phyloP scores from a whole-genome alignment of 2,888 invertebrate species.

The Sycophila texana region DNA sequence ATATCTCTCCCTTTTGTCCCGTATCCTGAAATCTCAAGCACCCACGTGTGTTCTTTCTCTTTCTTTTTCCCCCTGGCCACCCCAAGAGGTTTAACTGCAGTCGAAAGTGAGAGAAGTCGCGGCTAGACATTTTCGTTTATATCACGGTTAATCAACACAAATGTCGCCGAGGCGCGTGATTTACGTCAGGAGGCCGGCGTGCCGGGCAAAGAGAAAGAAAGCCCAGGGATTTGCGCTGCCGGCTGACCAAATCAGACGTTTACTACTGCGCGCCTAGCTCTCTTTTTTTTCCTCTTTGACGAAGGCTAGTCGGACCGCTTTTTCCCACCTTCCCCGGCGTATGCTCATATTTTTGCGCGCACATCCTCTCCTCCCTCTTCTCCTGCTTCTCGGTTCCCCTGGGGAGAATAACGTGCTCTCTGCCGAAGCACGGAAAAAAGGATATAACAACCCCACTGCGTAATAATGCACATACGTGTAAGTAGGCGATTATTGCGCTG shows the following conservation, averaged over 20 bases:
- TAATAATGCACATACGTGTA: background rate
- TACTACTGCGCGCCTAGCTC: conserved; percentile 2
- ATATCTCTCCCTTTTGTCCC: too few relatives aligned
- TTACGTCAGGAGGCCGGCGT: conserved; percentile 60
- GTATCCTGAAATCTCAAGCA: too few relatives aligned
- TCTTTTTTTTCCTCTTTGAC: conserved; percentile 2
- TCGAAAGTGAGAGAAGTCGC: conserved; percentile 55
- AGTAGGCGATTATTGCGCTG: too few relatives aligned
- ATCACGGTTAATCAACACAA: conserved; percentile 65
- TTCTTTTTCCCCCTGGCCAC: too few relatives aligned
- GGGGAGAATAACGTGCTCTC: background rate
- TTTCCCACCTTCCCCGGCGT: background rate
- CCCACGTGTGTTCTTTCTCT: too few relatives aligned
- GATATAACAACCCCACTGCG: background rate
- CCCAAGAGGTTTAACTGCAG: conserved; percentile 2
- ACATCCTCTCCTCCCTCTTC: background rate
- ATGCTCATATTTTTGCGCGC: conserved; percentile 17
- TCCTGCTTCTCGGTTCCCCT: too few relatives aligned
- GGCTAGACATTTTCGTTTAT: conserved; percentile 61
- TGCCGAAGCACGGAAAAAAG: background rate
- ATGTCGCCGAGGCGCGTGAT: conserved; percentile 62
- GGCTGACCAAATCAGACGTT: conserved; percentile 23
- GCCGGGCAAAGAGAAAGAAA: conserved; percentile 38
- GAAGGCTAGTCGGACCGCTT: background rate
- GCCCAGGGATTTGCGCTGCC: background rate